These are phyloP conservation scores for Ibidorhyncha struthersii DNA, from an alignment of 2,113 vertebrate genomes.

Conservation along the genomic window DNA sequence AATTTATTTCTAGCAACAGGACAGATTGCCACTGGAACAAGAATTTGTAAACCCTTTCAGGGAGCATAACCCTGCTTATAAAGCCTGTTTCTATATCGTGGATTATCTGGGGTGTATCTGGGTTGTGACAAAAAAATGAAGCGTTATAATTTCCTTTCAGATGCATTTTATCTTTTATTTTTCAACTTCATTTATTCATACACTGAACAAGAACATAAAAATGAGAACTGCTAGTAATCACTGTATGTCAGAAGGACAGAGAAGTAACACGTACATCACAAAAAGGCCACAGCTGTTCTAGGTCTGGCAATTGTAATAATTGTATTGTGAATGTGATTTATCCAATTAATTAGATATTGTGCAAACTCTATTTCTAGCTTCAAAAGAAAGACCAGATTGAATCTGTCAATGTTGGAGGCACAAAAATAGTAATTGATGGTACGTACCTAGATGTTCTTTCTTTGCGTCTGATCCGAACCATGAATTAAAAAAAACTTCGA, in stretches of 20 bases:
- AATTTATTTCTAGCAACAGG: not conserved
- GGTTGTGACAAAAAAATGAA: not conserved
- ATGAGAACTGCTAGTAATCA: not conserved
- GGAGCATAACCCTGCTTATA: not conserved
- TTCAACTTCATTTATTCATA: not conserved
- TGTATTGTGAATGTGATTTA: not conserved
- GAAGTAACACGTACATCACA: not conserved
- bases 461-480: not conserved
- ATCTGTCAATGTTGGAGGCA: conserved; percentile 91
- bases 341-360: not conserved
- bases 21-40: not conserved
- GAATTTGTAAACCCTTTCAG: not conserved
- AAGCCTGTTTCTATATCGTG: not conserved
- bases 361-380: conserved; percentile 75
- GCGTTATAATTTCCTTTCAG: not conserved
- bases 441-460: conserved; percentile 32
- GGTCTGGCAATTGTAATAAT: not conserved
- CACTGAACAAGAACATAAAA: not conserved
- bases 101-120: not conserved
- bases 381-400: conserved; percentile 86
- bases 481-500: not conserved
- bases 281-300: not conserved
- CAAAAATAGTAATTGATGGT: conserved; percentile 90
- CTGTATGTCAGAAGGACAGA: not conserved
- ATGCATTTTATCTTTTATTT: not conserved